Evolutionary conservation across 2,797 vertebrate genomes (phyloP), one percentile per base, ranked within the genome.

Genomic region (Chelon labrosus): DNA sequence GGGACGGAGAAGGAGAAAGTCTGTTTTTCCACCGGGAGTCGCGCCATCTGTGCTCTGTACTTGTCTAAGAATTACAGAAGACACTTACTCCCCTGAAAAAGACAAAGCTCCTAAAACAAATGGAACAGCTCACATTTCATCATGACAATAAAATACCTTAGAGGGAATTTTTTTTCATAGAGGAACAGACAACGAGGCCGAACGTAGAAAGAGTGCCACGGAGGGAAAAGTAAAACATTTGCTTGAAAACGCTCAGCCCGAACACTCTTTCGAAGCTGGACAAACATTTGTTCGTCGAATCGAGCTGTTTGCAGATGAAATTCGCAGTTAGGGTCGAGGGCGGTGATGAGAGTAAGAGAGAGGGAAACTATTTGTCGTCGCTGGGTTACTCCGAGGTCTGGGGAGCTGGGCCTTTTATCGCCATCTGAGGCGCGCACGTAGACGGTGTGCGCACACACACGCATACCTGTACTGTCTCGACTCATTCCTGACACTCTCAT

Each of bases 271-370:
- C 65, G 84, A 90, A 93, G 80, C 61, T 55, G 83, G 67, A 76
- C 78, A 94, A 96, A 94, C 90, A 90, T 94, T 92, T 95, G 85
- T 73, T 83, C 67, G 84, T 89, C 83, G 78, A 91, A 91, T 89
- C 31, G 44, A 80, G 67, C 67, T 93, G 78, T 94, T 95, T 94
- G 84, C 90, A 91, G 77, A 92, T 92, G 85, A 92, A 94, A 95
- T 94, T 95, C 89, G 65, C 91, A 88, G 74, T 82, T 76, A 85
- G 83, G 86, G 77, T 85, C 58, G 71, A 91, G 83, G 76, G 83
- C 74, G 65, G 83, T 77, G 82, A 86, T 80, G 89, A 88, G 80
- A 91, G 77, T 82, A 70, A 51, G 72, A 76, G 86, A 75, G 85
- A 72, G 85, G 82, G 70, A 85, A 90, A 91, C 85, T 93, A 92